Evolutionary conservation across 2,113 vertebrate species (phyloP), one percentile per base, ranked within the genome.

Genomic region (Solenodon paradoxus): DNA sequence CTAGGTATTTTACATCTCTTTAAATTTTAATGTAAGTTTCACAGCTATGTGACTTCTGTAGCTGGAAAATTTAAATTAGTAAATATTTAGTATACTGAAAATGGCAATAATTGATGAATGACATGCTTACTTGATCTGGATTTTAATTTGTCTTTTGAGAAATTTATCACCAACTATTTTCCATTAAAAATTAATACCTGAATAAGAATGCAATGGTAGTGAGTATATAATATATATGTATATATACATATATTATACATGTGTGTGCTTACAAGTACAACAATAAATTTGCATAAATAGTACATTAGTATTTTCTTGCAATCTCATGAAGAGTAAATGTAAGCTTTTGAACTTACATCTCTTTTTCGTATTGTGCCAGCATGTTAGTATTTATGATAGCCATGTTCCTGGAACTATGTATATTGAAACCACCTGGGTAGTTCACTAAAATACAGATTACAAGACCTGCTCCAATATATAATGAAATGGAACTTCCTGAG

Each of bases 51-150:
- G 20, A 92, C 20, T 84, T 88, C 61, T 71, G 1, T 24, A 64
- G 7, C 90, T 90, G 92, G 15, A 10, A 69, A 84, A 90, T 63
- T 94, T 77, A 89, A 89, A 92, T 57, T 72, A 40, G 42, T 66
- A 72, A 78, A 1, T 57, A 64, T 72, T 42, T 90, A 49, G 12
- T 51, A 57, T 68, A 28, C 59, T 35, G 35, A 78, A 78, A 63
- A 87, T 90, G 24, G 47, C 17, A 75, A 42, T 42, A 71, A 88
- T n/a, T 88, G 35, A 13, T 79, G 30, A 92, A 66, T 53, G 26
- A 3, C 80, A 28, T 32, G 59, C 32, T 69, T 80, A 77, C 15
- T 87, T 92, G 17, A 35, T 80, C 32, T 82, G 11, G 38, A 17
- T 35, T 85, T 95, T 93, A 45, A 64, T 75, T 47, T 83, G 19